Base-by-base conservation (phyloP, 2,113 vertebrate species). In the Piliocolobus tephrosceles region DNA sequence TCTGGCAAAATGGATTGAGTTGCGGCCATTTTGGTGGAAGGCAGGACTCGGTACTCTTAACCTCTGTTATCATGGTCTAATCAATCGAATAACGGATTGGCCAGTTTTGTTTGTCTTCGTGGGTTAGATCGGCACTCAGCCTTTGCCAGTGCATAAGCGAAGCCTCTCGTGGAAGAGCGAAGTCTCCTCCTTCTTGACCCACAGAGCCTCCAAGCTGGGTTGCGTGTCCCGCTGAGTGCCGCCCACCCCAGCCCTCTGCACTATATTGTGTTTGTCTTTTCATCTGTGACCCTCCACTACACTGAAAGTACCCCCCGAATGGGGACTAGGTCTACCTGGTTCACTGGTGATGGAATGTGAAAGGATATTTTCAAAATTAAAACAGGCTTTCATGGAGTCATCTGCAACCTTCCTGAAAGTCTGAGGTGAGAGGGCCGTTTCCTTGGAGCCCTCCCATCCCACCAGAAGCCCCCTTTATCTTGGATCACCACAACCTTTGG, bases 141-240 rank as follows among this genome's bases (percentile, higher is more conserved):
- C 2, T 18, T 23, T 10, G 12, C 76, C 43, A 20, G 14, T 1
- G 23, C 13, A 27, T 35, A 88, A 80, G 23, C 40, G 30, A 68
- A 80, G 66, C 30, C 50, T 52, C 58, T 58, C 20, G 2, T 55
- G 38, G 27, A 89, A 14, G 79, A 80, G 61, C 3, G 61, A 43
- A 27, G 3, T 17, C 43, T 70, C 22, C 32, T 45, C 12, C 8
- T 57, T 8, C 47, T 30, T 12, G 72, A 32, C 30, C 35, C 9
- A 22, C 61, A 22, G 76, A 80, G 17, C 30, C 58, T 50, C 66
- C 30, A 2, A 52, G 35, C 35, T 22, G 47, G 58, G 64, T 25
- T 32, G 2, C 1, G 0, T 1, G 2, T 72, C 43, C 52, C 47
- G 14, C 9, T 25, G 55, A 38, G 8, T 3, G 0, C 14, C 14